Base-by-base conservation (phyloP, 1,140 invertebrate species). In the Ladona fulva region DNA sequence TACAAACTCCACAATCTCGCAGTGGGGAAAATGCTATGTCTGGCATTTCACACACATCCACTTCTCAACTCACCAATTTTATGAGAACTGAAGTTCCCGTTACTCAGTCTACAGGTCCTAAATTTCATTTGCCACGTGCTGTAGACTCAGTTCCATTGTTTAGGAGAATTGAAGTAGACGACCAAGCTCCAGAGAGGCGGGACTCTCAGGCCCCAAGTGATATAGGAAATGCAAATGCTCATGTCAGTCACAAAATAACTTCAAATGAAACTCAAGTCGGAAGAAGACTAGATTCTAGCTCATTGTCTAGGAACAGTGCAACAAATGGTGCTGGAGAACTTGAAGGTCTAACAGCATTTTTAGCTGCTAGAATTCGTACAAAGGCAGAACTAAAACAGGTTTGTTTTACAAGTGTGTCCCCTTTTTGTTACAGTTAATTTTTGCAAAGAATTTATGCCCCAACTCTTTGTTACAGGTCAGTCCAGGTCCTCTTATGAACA, bases 321-420 rank as follows among this genome's bases (percentile, higher is more conserved):
- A 84, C 85, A 29, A 24, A 76, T 77, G 77, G 24, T 8, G 78
- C 66, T 22, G 78, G 79, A 25, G 85, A 87, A 80, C 80, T 85
- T 59, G 89, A 90, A 82, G 88, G 88, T 19, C 80, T 89, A 16
- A 85, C 86, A 81, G 85, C 86, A 24, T 86, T 86, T 75, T 83
- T 92, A 74, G 88, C 91, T 12, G 91, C 92, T 14, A 88, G 93
- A 81, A 94, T 94, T 80, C 86, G 92, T 76, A 95, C 93, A 1
- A 94, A 94, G 85, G 93, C 91, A 1, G 93, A 95, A 85, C 84
- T 94, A 24, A 95, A 94, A 85, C 92, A 92, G 82, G 90, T 89
- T 76, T 77, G 59, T 75, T 66, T 37, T 42, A 19, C 16, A 74
- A 29, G 19, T 14, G 37, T 77, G 11, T 37, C 11, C 29, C 8